Conservation (phyloP, 2,113 vertebrate species). For the Tapirus terrestris region DNA sequence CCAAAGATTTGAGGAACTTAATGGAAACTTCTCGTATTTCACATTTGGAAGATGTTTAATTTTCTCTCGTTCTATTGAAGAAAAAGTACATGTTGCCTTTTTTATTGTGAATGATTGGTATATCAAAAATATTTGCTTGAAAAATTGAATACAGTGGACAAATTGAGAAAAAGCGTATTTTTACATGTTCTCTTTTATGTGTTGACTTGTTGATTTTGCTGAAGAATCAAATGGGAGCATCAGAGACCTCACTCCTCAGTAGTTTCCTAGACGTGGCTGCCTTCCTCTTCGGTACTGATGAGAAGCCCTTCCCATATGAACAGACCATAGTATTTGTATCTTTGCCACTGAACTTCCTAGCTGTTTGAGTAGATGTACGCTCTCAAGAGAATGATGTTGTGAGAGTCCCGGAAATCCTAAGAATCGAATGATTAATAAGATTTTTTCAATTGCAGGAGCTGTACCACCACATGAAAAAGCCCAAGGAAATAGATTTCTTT, state of each 20-base stretch:
- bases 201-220: constrained; percentile 4
- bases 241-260: background rate
- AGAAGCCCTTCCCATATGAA: background rate
- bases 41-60: constrained; percentile 43
- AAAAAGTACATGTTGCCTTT: background rate
- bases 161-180: background rate
- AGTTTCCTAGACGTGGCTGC: background rate
- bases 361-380: background rate
- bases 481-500: background rate
- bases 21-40: constrained; percentile 19
- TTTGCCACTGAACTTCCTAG: background rate
- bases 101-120: background rate
- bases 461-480: background rate
- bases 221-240: background rate
- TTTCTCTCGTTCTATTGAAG: background rate
- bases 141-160: background rate
- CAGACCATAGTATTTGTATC: background rate
- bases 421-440: background rate
- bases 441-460: background rate
- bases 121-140: background rate
- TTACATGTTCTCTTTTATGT: background rate
- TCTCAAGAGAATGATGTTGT: background rate
- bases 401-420: background rate
- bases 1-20: background rate
- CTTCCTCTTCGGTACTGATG: background rate